These are phyloP conservation scores for Parus major DNA, from an alignment of 2,113 vertebrate genomes.

Conservation along the genomic window DNA sequence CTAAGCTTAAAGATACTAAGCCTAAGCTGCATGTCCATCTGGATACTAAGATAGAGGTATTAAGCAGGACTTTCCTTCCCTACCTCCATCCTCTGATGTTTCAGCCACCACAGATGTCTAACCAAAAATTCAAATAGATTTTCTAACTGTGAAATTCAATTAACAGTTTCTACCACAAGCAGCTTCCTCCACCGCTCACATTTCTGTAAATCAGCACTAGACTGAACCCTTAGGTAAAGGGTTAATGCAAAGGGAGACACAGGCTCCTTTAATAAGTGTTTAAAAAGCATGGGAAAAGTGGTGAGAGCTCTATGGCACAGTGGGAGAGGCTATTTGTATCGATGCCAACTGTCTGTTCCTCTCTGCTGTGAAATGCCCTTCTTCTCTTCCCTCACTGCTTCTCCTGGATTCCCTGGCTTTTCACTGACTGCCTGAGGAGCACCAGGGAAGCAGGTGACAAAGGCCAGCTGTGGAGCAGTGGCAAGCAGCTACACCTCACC, in stretches of 20 bases:
- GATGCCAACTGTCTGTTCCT: neutral
- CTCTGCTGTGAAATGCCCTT: neutral
- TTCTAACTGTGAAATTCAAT: slow-evolving; percentile 22
- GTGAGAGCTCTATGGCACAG: neutral
- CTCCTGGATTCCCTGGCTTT: neutral
- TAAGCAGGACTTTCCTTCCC: neutral
- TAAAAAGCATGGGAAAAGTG: neutral
- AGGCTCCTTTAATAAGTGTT: neutral
- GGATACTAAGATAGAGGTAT: slow-evolving; percentile 40
- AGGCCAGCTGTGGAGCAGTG: neutral
- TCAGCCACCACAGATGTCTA: neutral
- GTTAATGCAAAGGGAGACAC: neutral
- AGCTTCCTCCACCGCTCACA: neutral
- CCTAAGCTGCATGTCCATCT: slow-evolving; percentile 38
- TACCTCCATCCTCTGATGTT: neutral
- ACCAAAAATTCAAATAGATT: neutral
- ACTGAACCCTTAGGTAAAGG: neutral
- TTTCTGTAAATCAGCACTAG: neutral
- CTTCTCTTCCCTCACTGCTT: neutral
- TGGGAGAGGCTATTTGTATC: neutral
- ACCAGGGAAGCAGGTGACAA: neutral
- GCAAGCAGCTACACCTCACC: neutral
- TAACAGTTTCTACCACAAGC: neutral
- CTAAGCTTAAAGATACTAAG: slow-evolving; percentile 34
- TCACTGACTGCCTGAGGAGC: neutral